These are phyloP conservation scores for Atherinomorus stipes DNA, from an alignment of 2,113 vertebrate genomes.

Conservation along the genomic window DNA sequence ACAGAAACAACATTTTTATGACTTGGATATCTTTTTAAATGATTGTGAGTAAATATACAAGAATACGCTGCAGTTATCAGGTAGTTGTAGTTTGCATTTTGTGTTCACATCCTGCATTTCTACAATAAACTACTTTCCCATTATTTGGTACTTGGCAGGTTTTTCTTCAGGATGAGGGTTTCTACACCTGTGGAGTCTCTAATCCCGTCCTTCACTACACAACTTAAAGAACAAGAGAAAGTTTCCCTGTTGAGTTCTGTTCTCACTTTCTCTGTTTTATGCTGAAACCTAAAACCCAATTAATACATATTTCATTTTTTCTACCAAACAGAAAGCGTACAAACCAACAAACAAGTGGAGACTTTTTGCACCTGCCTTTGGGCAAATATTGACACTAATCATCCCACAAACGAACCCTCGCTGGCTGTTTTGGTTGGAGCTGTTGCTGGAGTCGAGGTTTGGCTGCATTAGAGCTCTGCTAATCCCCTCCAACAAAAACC, in stretches of 20 bases:
- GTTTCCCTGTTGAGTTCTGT: constrained; percentile 58
- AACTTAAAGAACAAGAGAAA: too few species aligned
- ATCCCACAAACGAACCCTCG: constrained; percentile 66
- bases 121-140: too few species aligned
- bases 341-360: constrained; percentile 42
- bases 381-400: constrained; percentile 84
- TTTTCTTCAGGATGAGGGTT: too few species aligned
- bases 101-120: too few species aligned
- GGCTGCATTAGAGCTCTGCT: constrained; percentile 76
- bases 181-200: too few species aligned
- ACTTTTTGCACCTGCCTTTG: constrained; percentile 82
- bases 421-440: constrained; percentile 64
- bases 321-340: constrained; percentile 55
- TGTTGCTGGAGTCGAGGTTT: constrained; percentile 76
- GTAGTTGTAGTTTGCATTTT: constrained; percentile 27
- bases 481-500: constrained; percentile 88
- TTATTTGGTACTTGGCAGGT: too few species aligned
- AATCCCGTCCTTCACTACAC: too few species aligned
- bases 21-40: constrained; percentile 52
- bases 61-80: constrained; percentile 57
- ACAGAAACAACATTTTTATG: constrained; percentile 52
- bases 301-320: constrained; percentile 53
- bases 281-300: constrained; percentile 42
- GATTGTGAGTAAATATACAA: constrained; percentile 45
- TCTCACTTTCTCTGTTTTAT: constrained; percentile 52